Evolutionary conservation across 2,888 invertebrate genomes (phyloP), one percentile per base, ranked within the genome.

Genomic region (Trachelus tabidus): DNA sequence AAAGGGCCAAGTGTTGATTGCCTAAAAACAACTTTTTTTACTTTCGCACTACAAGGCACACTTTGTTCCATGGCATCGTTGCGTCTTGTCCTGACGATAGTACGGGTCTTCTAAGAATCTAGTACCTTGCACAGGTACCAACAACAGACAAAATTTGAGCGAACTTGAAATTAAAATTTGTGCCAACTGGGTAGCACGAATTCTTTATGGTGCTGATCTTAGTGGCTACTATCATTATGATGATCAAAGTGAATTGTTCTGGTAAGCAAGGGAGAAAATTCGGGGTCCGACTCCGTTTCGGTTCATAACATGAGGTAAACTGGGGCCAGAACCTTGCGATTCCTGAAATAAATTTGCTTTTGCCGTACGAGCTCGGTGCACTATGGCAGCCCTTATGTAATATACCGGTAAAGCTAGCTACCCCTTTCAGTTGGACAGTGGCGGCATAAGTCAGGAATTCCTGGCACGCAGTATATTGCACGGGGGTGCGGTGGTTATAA

Each of bases 401-500:
- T 77, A 77, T 86, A 87, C 87, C 86, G 86, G 88, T 90, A 91
- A 74, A 35, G 74, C 74, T 35, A 74, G 74, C 76, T 69, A 77
- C 85, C 88, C 85, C 85, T 88, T 87, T 83, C 84, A 73, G 84
- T 81, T 88, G 88, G 87, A 83, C 87, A 87, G 87, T 85, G 83
- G 83, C 82, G 88, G 88, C 88, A 88, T 87, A 89, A 90, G 90
- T 89, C 88, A 90, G 90, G 91, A 91, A 91, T 91, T 90, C 89
- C 90, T 86, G 90, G 91, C 90, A 90, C 86, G 91, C 90, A 86
- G 89, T 90, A 90, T 91, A 91, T 91, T 91, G 89, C 90, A 86
- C 87, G 85, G 85, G 84, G 85, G 81, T 85, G 85, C 84, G 85
- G 88, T 86, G 89, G 90, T 91, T 90, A 90, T 91, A 91, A 91